Evolutionary conservation across 2,113 vertebrate genomes (phyloP).

Genomic region (Zosterops pallidus): DNA sequence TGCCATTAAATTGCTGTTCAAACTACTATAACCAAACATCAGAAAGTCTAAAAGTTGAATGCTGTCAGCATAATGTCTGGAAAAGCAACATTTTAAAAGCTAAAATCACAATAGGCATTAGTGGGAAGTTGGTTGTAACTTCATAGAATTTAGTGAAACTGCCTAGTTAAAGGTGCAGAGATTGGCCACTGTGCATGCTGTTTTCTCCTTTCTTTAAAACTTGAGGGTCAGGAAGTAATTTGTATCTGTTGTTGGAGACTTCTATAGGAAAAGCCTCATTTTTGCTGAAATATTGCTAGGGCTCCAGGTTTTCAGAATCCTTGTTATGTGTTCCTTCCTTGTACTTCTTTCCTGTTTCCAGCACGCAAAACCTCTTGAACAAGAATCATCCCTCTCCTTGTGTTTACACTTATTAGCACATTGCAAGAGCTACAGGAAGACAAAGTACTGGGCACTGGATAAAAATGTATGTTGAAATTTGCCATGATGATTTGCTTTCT

Average conservation of each 20-base stretch:
- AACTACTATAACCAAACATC: constrained; percentile 29
- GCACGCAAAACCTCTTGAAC: not conserved
- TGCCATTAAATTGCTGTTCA: constrained; percentile 38
- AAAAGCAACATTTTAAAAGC: not conserved
- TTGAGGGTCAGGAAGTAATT: constrained; percentile 3
- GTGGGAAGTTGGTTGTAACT: not conserved
- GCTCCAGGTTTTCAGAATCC: not conserved
- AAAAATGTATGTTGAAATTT: not conserved
- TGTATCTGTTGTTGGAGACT: not conserved
- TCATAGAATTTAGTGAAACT: not conserved
- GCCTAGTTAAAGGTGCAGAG: not conserved
- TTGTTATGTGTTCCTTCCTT: not conserved
- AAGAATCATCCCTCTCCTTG: not conserved
- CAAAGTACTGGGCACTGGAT: not conserved
- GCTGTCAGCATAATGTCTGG: not conserved
- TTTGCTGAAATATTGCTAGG: not conserved
- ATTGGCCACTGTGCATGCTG: not conserved
- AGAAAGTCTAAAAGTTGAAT: not conserved
- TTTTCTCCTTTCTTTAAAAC: constrained; percentile 5
- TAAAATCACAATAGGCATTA: not conserved
- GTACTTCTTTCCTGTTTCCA: not conserved
- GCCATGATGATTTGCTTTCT: not conserved
- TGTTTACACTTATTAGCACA: not conserved
- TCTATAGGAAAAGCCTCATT: not conserved
- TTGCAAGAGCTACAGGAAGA: not conserved